Percentiles rank a stretch among this genome's conserved stretches.
These are phyloP conservation scores for Caenorhabditis latens DNA, from an alignment of 1,140 invertebrate species.

Conservation along the genomic window DNA sequence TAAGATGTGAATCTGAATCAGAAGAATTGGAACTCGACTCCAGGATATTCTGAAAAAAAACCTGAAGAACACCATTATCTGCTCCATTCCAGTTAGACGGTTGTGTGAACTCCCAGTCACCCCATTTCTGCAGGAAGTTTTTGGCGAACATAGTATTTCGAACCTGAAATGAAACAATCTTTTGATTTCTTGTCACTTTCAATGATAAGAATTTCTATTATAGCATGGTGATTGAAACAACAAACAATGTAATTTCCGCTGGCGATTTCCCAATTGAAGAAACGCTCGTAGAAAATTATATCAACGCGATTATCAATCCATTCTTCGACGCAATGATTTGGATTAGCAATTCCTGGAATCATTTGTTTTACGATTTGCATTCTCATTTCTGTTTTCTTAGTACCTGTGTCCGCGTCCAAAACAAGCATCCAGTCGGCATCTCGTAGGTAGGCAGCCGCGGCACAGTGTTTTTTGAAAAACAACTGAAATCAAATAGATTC, in stretches of 20 bases:
- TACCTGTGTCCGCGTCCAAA: conserved; percentile 71
- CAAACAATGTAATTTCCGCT: conserved; percentile 70
- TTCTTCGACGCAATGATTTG: conserved; percentile 73
- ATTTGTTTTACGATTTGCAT: not conserved
- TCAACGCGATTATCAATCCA: conserved; percentile 71
- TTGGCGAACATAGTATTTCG: conserved; percentile 68
- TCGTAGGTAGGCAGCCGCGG: conserved; percentile 74
- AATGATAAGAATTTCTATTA: not conserved
- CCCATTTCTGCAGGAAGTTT: conserved; percentile 69
- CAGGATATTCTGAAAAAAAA: not conserved
- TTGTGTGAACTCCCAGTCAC: conserved; percentile 71
- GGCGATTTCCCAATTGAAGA: conserved; percentile 73
- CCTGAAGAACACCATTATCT: conserved; percentile 71
- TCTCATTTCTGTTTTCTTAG: conserved; percentile 3
- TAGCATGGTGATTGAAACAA: not conserved
- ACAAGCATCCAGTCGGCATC: conserved; percentile 73
- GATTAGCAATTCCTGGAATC: conserved; percentile 69
- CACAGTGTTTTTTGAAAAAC: conserved; percentile 77
- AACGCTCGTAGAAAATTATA: conserved; percentile 72
- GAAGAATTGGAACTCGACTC: not conserved
- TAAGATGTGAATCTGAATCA: conserved; percentile 68
- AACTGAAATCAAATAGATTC: conserved; percentile 68
- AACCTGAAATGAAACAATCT: conserved; percentile 46
- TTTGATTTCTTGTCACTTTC: not conserved
- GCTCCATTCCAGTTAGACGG: conserved; percentile 71